Evolutionary conservation across 35 echinoderm and acorn worm species (phyloP).

Genomic region (Ptychodera flava): DNA sequence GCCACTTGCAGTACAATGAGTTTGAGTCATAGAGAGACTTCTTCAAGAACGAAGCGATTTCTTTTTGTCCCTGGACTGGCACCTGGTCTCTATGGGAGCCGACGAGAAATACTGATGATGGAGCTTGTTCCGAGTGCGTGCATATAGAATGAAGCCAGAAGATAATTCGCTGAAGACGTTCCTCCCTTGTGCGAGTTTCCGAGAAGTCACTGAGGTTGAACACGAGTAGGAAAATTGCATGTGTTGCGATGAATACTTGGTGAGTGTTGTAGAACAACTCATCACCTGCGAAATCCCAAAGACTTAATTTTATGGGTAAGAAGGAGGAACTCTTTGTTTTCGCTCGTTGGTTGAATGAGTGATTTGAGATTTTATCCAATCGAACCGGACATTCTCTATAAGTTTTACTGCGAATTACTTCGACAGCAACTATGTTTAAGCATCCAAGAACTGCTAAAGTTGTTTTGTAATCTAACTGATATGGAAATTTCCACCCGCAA

Average conservation of each 20-base stretch:
- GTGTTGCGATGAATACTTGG: slow-evolving; percentile 4
- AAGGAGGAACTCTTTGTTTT: not conserved
- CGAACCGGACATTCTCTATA: not conserved
- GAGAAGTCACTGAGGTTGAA: not conserved
- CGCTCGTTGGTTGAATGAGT: not conserved
- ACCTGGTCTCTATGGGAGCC: not conserved
- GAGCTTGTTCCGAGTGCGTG: not conserved
- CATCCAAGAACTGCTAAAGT: not conserved
- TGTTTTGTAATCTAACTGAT: not conserved
- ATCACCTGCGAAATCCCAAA: slow-evolving; percentile 15
- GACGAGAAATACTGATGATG: not conserved
- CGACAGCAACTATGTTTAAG: not conserved
- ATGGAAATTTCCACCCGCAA: not conserved
- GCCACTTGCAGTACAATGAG: not conserved
- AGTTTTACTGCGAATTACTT: not conserved
- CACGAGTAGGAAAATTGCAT: not conserved
- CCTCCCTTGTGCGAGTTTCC: not conserved
- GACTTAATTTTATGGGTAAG: not conserved
- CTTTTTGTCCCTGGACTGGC: not conserved
- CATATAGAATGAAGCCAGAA: slow-evolving; percentile 14
- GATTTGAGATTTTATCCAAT: not conserved
- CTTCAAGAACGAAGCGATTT: not conserved
- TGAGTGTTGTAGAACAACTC: slow-evolving; percentile 19
- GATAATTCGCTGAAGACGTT: not conserved
- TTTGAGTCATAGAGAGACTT: not conserved